Evolutionary conservation across 2,113 vertebrate genomes (phyloP).

Genomic region (Syrmaticus mikado): DNA sequence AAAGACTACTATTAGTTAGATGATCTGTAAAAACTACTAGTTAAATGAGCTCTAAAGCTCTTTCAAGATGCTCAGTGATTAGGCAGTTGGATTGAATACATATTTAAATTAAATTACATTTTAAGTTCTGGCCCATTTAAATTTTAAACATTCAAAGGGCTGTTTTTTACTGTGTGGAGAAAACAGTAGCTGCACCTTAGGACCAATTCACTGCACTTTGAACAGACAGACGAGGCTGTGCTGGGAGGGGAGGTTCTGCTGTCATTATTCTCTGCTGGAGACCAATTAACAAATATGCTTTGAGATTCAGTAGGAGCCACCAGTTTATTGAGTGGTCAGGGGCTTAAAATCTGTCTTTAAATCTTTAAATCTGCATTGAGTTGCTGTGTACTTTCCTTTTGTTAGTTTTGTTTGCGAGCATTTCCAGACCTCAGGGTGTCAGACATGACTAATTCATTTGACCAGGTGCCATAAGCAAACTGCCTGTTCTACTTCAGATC

Average conservation of each 20-base stretch:
- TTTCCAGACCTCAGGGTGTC: neutral
- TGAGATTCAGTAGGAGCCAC: neutral
- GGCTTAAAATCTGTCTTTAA: neutral
- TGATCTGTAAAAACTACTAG: neutral
- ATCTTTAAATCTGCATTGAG: no score
- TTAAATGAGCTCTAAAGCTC: neutral
- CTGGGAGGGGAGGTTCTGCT: neutral
- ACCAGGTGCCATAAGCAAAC: neutral
- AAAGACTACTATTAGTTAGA: neutral
- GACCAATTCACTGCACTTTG: neutral
- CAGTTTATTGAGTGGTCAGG: neutral
- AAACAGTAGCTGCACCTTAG: neutral
- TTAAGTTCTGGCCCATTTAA: neutral
- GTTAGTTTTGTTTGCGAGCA: neutral
- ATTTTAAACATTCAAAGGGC: neutral
- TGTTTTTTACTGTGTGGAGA: neutral
- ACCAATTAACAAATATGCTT: neutral
- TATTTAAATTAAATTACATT: neutral
- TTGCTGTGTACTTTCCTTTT: neutral
- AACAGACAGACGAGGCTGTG: neutral
- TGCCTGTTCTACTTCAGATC: neutral
- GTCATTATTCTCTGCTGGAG: neutral
- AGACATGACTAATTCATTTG: neutral
- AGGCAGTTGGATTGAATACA: neutral
- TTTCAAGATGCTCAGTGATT: neutral